phyloP scores from a whole-genome alignment of 1,140 invertebrate species.

The Cardiocondyla obscurior region DNA sequence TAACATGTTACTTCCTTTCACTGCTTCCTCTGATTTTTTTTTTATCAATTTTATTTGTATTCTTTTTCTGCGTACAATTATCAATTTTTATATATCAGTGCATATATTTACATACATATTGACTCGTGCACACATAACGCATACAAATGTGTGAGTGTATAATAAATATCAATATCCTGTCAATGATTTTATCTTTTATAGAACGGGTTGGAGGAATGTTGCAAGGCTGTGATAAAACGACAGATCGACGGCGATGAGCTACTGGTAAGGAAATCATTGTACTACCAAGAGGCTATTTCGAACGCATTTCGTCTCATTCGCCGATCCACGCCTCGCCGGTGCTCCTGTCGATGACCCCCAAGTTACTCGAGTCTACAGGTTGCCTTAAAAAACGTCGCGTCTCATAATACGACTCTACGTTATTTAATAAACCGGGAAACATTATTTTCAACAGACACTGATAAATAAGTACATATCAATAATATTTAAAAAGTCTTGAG shows the following conservation, averaged over 20 bases:
- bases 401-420: not conserved
- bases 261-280: constrained; percentile 72
- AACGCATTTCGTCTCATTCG: constrained; percentile 6
- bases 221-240: constrained; percentile 74
- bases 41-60: not conserved
- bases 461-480: not conserved
- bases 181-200: constrained; percentile 60
- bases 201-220: constrained; percentile 79
- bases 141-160: too few species aligned
- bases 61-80: not conserved
- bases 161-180: constrained; percentile 59
- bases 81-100: not conserved
- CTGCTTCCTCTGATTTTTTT: not conserved
- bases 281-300: not conserved
- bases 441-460: not conserved
- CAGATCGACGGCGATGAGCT: constrained; percentile 78
- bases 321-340: not conserved
- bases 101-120: not conserved
- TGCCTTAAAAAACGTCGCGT: constrained; percentile 2
- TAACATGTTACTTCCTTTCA: not conserved
- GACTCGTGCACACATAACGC: too few species aligned
- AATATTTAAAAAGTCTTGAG: not conserved
- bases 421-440: not conserved
- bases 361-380: not conserved
- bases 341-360: not conserved